phyloP scores from a whole-genome alignment of 2,113 vertebrate species.

The Tinamus guttatus region DNA sequence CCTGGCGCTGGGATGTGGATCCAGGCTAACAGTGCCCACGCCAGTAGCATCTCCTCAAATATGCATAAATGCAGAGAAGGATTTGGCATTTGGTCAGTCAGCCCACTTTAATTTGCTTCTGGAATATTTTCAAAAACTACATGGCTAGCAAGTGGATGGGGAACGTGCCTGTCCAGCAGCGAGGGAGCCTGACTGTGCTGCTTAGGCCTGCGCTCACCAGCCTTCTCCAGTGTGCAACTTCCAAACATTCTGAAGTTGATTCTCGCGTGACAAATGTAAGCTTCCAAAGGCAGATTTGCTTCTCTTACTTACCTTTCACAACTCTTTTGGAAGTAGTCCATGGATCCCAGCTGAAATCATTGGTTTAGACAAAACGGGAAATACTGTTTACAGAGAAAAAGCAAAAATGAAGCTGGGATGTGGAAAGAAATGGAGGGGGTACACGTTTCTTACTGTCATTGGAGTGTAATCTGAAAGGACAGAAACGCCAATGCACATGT shows the following conservation, averaged over 20 bases:
- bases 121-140: conserved; percentile 24
- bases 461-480: not conserved
- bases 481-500: not conserved
- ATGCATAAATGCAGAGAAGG: not conserved
- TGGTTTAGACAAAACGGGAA: conserved; percentile 6
- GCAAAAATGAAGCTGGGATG: not conserved
- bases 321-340: not conserved
- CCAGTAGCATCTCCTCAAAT: not conserved
- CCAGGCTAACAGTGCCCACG: not conserved
- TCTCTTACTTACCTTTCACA: conserved; percentile 13
- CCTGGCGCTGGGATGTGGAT: not conserved
- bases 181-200: conserved; percentile 1
- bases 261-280: not conserved
- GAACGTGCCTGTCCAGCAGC: not conserved
- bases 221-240: not conserved
- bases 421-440: not conserved
- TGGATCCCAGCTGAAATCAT: not conserved
- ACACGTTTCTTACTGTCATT: not conserved
- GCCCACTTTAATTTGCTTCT: not conserved
- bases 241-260: not conserved
- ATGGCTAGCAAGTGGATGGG: not conserved
- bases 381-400: conserved; percentile 17
- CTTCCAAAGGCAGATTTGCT: not conserved
- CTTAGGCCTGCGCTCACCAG: conserved; percentile 14
- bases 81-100: not conserved